Evolutionary conservation across 2,797 vertebrate genomes (phyloP), one percentile per base, ranked within the genome.

Genomic region (Cetoscarus ocellatus): DNA sequence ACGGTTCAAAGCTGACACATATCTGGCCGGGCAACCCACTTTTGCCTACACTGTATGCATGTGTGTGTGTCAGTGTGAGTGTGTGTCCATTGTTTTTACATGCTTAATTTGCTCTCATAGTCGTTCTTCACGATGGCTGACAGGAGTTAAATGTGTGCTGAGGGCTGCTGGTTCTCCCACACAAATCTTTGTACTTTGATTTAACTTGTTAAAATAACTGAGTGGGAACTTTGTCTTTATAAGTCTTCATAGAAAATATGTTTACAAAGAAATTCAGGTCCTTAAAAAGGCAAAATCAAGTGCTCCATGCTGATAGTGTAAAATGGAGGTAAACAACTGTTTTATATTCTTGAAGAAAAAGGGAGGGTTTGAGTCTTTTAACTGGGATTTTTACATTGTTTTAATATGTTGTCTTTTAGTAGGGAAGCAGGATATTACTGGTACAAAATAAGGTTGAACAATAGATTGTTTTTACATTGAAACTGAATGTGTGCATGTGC

Each of bases 21-120:
- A 73, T 55, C 90, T 89, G 83, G 82, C 81, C 9, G 42, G 8
- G 9, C 3, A 44, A 50, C 48, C 39, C 55, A 5, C 17, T 12
- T 72, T 61, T 73, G 35, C 57, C 51, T 56, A 11, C 35, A 57
- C 48, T 17, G 40, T 42, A 27, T 53, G n/a, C 42, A 15, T 47
- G 44, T 55, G 27, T 49, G 50, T 43, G 60, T 48, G 65, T 60
- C 43, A 56, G 44, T 51, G 40, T 54, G 52, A 70, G 47, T 56
- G 62, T 61, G 64, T 8, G 14, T 59, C 40, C 12, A 43, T 56
- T 52, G 52, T 73, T 53, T 27, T 42, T 10, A 10, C 18, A 42
- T 56, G 54, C 39, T 67, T 10, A 61, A 49, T 18, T 42, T 1
- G 0, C 61, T 48, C 63, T 71, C 44, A 44, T 53, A 52, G 48